Percentiles rank a stretch among this genome's conserved stretches.
Evolutionary conservation across 2,797 vertebrate species (phyloP).

Genomic region (Xerus rutilus): DNA sequence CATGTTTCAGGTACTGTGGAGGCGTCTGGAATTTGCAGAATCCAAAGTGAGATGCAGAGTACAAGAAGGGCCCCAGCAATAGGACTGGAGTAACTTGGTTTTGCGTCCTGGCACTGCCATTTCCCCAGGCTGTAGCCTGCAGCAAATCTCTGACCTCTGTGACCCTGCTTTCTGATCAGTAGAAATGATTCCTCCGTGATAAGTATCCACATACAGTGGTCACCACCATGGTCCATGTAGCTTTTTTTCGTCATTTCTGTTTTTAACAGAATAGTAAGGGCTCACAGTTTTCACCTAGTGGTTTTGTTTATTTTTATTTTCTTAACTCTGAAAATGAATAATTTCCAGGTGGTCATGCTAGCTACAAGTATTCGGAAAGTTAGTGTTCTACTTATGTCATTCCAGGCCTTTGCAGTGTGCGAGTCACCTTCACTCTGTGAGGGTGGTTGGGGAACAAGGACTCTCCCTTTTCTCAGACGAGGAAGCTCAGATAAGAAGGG

Average conservation of each 20-base stretch:
- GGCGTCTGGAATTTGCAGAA: neutral
- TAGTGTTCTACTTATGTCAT: neutral
- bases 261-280: neutral
- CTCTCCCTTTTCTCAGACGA: neutral
- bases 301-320: neutral
- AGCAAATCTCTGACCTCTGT: neutral
- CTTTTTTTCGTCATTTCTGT: neutral
- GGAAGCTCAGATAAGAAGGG: neutral
- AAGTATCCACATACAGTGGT: accelerated
- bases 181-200: neutral
- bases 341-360: neutral
- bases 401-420: neutral
- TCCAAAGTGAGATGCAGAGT: neutral
- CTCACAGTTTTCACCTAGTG: neutral
- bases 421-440: neutral
- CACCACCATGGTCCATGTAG: neutral
- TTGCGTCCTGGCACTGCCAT: neutral
- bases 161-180: neutral
- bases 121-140: accelerated
- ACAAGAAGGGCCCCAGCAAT: neutral
- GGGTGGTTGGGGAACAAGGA: neutral
- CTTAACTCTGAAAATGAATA: constrained; percentile 22
- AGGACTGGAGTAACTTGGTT: neutral
- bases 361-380: neutral
- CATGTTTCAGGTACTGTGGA: neutral